Conservation (phyloP, 2,113 vertebrate genomes). For the Vanacampus margaritifer region DNA sequence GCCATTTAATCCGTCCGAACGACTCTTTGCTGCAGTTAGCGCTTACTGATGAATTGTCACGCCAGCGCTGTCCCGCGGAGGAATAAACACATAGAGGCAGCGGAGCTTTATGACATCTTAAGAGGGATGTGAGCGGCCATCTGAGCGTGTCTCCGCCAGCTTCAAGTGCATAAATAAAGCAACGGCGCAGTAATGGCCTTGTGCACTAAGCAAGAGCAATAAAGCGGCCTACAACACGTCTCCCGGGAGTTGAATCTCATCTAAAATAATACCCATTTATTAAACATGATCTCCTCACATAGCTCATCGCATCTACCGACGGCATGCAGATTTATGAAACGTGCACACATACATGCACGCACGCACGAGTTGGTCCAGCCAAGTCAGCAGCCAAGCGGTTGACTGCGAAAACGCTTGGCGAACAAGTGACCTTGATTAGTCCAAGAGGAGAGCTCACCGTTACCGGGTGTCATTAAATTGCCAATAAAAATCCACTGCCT, state of each 20-base stretch:
- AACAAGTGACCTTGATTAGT: constrained; percentile 52
- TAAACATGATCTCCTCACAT: constrained; percentile 53
- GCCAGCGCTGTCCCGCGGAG: constrained; percentile 13
- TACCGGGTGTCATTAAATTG: constrained; percentile 8
- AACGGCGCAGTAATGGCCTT: constrained; percentile 36
- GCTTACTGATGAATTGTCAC: constrained; percentile 7
- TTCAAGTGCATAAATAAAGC: constrained; percentile 59
- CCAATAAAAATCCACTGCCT: neutral
- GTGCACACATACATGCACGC: constrained; percentile 23
- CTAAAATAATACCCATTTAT: constrained; percentile 61
- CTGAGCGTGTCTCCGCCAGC: constrained; percentile 47
- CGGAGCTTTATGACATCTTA: constrained; percentile 40
- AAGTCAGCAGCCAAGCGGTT: constrained; percentile 31
- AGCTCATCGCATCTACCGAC: constrained; percentile 25
- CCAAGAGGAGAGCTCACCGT: constrained; percentile 17
- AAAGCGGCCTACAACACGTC: constrained; percentile 47
- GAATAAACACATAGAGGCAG: constrained; percentile 33
- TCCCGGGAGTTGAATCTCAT: constrained; percentile 38
- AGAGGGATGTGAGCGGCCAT: constrained; percentile 43
- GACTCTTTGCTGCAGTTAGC: constrained; percentile 24
- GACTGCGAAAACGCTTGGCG: constrained; percentile 40
- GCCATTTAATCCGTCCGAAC: constrained; percentile 23
- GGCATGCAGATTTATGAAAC: constrained; percentile 36
- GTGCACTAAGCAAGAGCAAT: constrained; percentile 53
- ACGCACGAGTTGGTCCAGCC: constrained; percentile 17